Conservation (phyloP, 1,140 invertebrate genomes). For the Saccostrea cuccullata region DNA sequence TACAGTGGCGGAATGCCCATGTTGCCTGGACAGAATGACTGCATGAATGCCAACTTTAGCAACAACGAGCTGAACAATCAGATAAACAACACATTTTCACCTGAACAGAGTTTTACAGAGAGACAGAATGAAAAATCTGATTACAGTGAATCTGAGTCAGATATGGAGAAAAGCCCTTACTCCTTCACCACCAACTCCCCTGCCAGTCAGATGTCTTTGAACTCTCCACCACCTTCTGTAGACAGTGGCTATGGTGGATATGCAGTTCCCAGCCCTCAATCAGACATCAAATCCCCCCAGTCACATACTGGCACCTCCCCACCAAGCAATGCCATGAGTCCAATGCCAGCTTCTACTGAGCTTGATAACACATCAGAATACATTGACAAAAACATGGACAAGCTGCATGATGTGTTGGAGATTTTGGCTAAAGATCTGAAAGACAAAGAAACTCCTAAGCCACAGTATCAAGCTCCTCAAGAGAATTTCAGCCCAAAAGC, state of each 20-base stretch:
- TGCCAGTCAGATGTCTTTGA: conserved; percentile 24
- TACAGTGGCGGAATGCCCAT: neutral
- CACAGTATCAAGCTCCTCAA: neutral
- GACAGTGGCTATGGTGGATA: conserved; percentile 39
- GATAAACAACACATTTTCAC: conserved; percentile 5
- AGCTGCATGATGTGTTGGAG: conserved; percentile 33
- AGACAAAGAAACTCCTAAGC: neutral
- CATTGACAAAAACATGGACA: conserved; percentile 33
- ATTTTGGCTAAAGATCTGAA: conserved; percentile 39
- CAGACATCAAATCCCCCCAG: conserved; percentile 37
- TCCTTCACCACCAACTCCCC: neutral
- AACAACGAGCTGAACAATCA: conserved; percentile 11
- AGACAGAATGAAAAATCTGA: conserved; percentile 34
- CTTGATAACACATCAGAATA: conserved; percentile 1
- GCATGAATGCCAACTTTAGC: conserved; percentile 6
- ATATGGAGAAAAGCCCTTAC: conserved; percentile 39
- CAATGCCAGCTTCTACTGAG: neutral
- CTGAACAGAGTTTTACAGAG: conserved; percentile 25
- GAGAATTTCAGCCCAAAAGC: neutral
- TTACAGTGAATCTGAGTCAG: conserved; percentile 32
- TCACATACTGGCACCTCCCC: conserved; percentile 35
- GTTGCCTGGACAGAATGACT: conserved; percentile 3
- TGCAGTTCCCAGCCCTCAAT: conserved; percentile 10
- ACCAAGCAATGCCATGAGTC: neutral
- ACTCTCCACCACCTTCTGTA: conserved; percentile 27